These are phyloP conservation scores for Dryococelus australis DNA, from an alignment of 2,888 invertebrate genomes.

Conservation along the genomic window DNA sequence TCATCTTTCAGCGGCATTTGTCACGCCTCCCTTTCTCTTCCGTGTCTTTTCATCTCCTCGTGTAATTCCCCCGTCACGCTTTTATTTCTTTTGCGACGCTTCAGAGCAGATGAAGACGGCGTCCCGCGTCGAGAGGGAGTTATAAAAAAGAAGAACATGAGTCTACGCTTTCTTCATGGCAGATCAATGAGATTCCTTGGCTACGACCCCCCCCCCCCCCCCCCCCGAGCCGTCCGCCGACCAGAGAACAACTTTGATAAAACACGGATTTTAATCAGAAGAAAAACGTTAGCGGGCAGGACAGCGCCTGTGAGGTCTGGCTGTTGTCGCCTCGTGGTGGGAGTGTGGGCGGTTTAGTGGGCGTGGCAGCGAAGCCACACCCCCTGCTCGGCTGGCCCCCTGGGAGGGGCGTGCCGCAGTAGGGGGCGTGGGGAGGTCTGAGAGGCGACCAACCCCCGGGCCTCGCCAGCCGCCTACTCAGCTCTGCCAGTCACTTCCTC, in stretches of 20 bases:
- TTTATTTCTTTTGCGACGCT: too few species aligned
- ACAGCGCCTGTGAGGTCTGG: background rate
- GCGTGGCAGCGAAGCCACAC: slow-evolving; percentile 12
- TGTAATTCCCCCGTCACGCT: background rate
- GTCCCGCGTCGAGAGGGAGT: background rate
- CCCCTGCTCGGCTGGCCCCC: background rate
- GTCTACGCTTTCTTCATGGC: slow-evolving; percentile 31
- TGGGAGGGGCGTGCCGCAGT: background rate
- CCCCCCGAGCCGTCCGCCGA: background rate
- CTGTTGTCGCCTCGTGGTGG: slow-evolving; percentile 17
- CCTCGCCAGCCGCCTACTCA: too few species aligned
- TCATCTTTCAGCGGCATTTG: slow-evolving; percentile 27
- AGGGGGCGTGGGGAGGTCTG: background rate
- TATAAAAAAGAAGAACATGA: slow-evolving; percentile 21
- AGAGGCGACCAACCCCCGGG: too few species aligned
- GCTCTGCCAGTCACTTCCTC: too few species aligned
- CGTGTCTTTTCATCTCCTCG: background rate
- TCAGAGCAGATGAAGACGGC: background rate
- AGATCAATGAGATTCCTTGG: slow-evolving; percentile 39
- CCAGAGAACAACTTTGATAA: slow-evolving; percentile 41
- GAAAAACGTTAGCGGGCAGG: slow-evolving; percentile 37
- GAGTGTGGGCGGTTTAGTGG: background rate
- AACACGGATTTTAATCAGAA: slow-evolving; percentile 43
- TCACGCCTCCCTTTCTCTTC: slow-evolving; percentile 4
- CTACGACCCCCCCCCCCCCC: background rate